A percentile compares a stretch with the other conserved stretches of the same genome.
Evolutionary conservation across 2,888 invertebrate genomes (phyloP).

Genomic region (Protonemura montana): DNA sequence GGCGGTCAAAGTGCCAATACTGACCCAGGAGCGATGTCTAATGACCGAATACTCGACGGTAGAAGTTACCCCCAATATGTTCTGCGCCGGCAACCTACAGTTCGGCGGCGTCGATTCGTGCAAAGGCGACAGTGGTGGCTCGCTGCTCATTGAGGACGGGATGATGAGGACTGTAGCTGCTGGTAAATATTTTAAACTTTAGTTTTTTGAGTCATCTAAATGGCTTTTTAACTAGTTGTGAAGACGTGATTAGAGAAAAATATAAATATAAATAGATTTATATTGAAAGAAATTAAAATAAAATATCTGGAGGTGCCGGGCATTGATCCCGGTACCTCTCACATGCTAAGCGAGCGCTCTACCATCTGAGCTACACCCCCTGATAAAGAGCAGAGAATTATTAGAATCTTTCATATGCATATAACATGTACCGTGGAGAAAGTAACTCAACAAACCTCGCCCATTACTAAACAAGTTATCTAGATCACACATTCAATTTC

Average conservation of each 20-base stretch:
- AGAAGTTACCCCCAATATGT: constrained; percentile 78
- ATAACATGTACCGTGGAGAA: not conserved
- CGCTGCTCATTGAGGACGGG: not conserved
- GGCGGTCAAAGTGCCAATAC: constrained; percentile 76
- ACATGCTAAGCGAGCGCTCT: constrained; percentile 12
- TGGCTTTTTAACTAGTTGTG: not conserved
- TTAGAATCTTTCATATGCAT: not conserved
- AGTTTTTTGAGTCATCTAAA: not conserved
- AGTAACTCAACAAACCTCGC: not conserved
- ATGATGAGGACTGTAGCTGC: constrained; percentile 34
- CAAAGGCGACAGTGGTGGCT: constrained; percentile 57
- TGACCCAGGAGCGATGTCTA: constrained; percentile 73
- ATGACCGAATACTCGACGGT: constrained; percentile 73
- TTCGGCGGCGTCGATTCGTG: constrained; percentile 73
- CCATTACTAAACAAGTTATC: not conserved
- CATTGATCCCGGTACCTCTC: constrained; percentile 12
- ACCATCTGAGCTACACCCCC: constrained; percentile 12
- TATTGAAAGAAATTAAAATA: not conserved
- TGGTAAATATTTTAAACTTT: not conserved
- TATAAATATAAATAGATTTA: not conserved
- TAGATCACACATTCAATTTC: not conserved
- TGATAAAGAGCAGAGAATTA: not conserved
- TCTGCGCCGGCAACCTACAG: constrained; percentile 78
- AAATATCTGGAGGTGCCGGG: constrained; percentile 18
- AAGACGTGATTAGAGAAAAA: not conserved